A percentile compares a stretch with the other conserved stretches of the same genome.
Evolutionary conservation across 2,113 vertebrate genomes (phyloP).

Genomic region (Pituophis catenifer): DNA sequence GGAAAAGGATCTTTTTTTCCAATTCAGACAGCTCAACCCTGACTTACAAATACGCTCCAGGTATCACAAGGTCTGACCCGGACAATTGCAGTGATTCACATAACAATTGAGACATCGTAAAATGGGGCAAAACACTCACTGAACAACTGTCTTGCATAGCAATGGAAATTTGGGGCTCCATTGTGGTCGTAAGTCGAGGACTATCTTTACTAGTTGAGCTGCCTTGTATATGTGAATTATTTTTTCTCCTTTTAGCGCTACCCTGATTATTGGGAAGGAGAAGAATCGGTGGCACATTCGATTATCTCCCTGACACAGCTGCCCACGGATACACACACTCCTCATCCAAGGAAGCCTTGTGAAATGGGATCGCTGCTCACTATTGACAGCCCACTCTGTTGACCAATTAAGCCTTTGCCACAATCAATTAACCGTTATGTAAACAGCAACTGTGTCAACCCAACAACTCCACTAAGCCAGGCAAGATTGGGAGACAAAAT

Average conservation of each 20-base stretch:
- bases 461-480: neutral
- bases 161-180: neutral
- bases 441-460: neutral
- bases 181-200: no score
- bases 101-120: neutral
- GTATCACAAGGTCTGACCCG: no score
- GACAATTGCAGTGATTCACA: no score
- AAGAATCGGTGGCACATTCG: no score
- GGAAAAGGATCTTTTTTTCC: neutral
- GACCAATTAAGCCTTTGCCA: slow-evolving; percentile 31
- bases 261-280: neutral
- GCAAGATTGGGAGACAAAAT: neutral
- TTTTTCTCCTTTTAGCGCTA: neutral
- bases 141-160: neutral
- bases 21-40: neutral
- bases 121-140: neutral
- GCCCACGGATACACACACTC: neutral
- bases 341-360: neutral
- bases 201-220: neutral
- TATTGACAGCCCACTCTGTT: neutral
- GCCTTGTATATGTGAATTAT: neutral
- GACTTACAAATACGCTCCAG: no score
- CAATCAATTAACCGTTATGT: slow-evolving; percentile 12
- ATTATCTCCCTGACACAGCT: neutral
- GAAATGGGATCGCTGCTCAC: neutral